Evolutionary conservation across 2,113 vertebrate species (phyloP), one percentile per base, ranked within the genome.

Genomic region (Scomber japonicus): DNA sequence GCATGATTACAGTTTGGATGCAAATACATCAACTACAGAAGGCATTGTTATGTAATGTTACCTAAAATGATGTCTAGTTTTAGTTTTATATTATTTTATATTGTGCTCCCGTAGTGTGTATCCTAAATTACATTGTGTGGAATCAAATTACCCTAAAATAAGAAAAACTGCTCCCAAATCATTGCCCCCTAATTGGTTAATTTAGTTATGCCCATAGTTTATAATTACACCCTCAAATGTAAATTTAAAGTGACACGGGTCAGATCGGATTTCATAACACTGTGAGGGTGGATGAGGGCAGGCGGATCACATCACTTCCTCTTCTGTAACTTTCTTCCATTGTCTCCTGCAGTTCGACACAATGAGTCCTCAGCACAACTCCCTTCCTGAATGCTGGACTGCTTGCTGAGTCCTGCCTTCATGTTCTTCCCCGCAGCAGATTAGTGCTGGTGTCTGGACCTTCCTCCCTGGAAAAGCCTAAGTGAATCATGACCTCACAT

Each of bases 321-420:
- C 35, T 78, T 60, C 73, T 49, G 19, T 19, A 59, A 86, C 81
- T 85, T 89, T 92, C 81, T 70, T 61, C 87, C 59, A 87, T 88
- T 89, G 83, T 87, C 70, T 40, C 74, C 79, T 45, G 59, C n/a
- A 53, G 83, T 1, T 75, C 40, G 48, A 63, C 66, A 88, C 90
- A 93, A 78, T 77, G 70, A 40, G 75, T 75, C 81, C 78, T 73
- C 59, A 16, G 67, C 54, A 68, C 81, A 67, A 86, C 86, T 91
- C 89, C 90, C 88, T 91, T 92, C 90, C 92, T 92, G 87, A 73
- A 65, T 77, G 24, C 27, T 17, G 70, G 64, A 19, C 68, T 21
- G 1, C 79, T 69, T 2, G 27, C 67, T 67, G 50, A 11, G 56
- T 59, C 61, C 70, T n/a, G 63, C 71, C 69, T 75, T 59, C 30